phyloP scores from a whole-genome alignment of 92 coral and sea anemone genomes.

The Porites evermanni region DNA sequence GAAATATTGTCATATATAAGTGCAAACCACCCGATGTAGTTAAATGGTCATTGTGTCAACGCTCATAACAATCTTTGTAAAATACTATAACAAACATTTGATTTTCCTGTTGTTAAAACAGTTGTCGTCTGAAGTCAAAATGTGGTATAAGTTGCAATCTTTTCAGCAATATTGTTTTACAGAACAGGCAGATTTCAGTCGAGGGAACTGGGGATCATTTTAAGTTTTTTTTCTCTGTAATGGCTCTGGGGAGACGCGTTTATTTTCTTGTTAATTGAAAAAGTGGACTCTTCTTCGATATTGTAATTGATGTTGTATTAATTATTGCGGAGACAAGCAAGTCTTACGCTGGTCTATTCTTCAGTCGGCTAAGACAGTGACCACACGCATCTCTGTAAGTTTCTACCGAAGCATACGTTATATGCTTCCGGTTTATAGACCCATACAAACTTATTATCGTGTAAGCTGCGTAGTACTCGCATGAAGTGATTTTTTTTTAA shows the following conservation, averaged over 20 bases:
- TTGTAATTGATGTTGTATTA: too few species aligned
- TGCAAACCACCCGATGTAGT: not conserved
- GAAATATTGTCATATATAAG: slow-evolving; percentile 23
- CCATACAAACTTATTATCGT: too few species aligned
- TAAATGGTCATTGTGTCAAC: not conserved
- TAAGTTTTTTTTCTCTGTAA: not conserved
- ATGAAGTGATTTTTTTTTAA: too few species aligned
- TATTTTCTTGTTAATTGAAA: not conserved
- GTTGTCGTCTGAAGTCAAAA: not conserved
- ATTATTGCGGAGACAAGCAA: too few species aligned
- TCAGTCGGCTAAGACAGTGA: too few species aligned
- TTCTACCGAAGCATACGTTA: too few species aligned
- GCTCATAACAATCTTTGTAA: not conserved
- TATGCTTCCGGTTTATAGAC: too few species aligned
- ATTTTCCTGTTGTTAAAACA: too few species aligned
- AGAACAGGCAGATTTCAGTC: slow-evolving; percentile 6
- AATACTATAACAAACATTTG: too few species aligned
- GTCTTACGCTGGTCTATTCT: not conserved
- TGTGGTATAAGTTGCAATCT: not conserved
- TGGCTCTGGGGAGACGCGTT: not conserved
- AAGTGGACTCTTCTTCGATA: not conserved
- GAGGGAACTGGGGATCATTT: not conserved
- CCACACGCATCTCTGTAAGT: too few species aligned
- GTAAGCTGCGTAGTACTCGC: too few species aligned
- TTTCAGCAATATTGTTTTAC: not conserved